These are phyloP conservation scores for Pogonus chalceus DNA, from an alignment of 1,140 invertebrate species.

Conservation along the genomic window DNA sequence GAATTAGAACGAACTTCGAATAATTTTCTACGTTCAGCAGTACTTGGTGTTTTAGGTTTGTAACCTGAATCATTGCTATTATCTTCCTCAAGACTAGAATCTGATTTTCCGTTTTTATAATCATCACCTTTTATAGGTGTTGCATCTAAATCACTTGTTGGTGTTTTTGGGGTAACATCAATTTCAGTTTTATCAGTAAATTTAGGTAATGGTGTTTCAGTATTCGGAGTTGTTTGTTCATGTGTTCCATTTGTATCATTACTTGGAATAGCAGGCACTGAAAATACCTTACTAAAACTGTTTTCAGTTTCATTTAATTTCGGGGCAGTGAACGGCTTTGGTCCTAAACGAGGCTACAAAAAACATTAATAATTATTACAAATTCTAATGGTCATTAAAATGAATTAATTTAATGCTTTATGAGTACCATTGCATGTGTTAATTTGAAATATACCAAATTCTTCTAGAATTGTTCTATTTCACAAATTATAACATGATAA, in stretches of 20 bases:
- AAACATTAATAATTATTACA: conserved; percentile 7
- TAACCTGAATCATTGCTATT: conserved; percentile 43
- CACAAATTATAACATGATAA: too few relatives aligned
- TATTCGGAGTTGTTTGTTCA: conserved; percentile 5
- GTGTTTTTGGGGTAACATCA: background rate
- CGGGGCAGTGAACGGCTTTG: conserved; percentile 70
- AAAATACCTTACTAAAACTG: conserved; percentile 72
- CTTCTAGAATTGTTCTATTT: too few relatives aligned
- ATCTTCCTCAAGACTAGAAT: conserved; percentile 48
- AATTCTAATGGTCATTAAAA: too few relatives aligned
- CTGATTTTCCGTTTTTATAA: conserved; percentile 47
- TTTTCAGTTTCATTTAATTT: conserved; percentile 57
- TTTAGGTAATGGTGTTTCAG: conserved; percentile 13
- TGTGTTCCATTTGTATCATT: conserved; percentile 23
- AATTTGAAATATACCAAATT: too few relatives aligned
- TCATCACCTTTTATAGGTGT: conserved; percentile 34
- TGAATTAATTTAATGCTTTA: too few relatives aligned
- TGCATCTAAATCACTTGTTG: conserved; percentile 26
- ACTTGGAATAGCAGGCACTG: conserved; percentile 59
- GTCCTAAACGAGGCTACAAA: conserved; percentile 63
- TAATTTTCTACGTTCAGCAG: conserved; percentile 59
- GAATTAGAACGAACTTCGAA: conserved; percentile 43
- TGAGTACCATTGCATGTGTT: too few relatives aligned
- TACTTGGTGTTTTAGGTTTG: conserved; percentile 59
- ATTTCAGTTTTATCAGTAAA: background rate